Base-by-base conservation (phyloP, 2,888 invertebrate genomes). In the Lycophotia porphyrea region DNA sequence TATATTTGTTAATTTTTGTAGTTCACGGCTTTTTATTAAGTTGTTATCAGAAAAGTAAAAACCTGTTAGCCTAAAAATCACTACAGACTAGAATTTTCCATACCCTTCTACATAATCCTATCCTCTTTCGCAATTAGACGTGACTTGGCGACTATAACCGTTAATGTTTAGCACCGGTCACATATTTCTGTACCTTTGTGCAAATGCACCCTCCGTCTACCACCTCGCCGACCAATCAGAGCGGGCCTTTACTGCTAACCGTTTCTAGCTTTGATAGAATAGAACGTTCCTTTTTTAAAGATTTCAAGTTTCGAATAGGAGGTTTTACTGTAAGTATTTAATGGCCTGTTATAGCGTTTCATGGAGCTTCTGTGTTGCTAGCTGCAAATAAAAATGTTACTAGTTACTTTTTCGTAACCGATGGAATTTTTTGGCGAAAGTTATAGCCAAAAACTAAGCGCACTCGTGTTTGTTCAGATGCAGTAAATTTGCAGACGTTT, bases 111-210 rank as follows among this genome's bases (percentile, higher is more conserved):
- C 92, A 92, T 92, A 86, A 87, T 58, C 72, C 90, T 87, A 78
- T 91, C 93, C 93, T 79, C 88, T 87, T 89, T 94, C 90, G 94
- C 96, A 96, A 96, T 96, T 96, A 96, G 96, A 96, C 94, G 95
- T 95, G 95, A 95, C 95, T 95, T 94, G 94, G 94, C 91, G 92
- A 92, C 94, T 93, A 96, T 96, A 95, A 96, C 94, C 95, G 96
- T 96, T 96, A 96, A 96, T 95, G 96, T 95, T 96, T 94, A 96
- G 95, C 92, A 94, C 94, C 94, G 94, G 93, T 93, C 95, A 94
- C 96, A 96, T 95, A 95, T 95, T 95, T 94, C 95, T 93, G 92
- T 94, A 94, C 95, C 95, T 95, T 94, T 94, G 93, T 94, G 93
- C 95, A 92, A 93, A 93, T 94, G 95, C 95, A 93, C 94, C 94